Evolutionary conservation across 1,140 invertebrate genomes (phyloP), one percentile per base, ranked within the genome.

Genomic region (Delia radicum): DNA sequence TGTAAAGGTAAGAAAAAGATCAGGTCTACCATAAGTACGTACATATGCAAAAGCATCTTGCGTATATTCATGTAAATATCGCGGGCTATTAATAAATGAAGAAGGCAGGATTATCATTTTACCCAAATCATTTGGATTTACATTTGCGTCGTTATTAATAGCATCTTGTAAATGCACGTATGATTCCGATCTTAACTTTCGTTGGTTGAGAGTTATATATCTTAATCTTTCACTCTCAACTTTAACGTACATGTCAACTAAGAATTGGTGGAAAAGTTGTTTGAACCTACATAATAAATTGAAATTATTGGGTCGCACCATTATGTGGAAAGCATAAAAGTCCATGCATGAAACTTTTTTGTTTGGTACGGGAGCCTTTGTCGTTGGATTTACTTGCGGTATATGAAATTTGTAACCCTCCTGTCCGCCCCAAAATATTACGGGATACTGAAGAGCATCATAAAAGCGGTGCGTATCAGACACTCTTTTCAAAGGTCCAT

Each of bases 41-140:
- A 87, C 85, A 78, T 85, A 86, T n/a, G 80, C 79, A 81, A 87
- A 83, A 26, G 82, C 86, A 81, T 88, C 86, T 80, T 88, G 84
- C 75, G 80, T 80, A 72, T 86, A 82, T 82, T 88, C 83, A 72
- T 87, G 84, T 84, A 88, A 86, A 77, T 87, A 82, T n/a, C 85
- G 78, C n/a, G 87, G 85, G 74, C 81, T 80, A 62, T 87, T 86
- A 71, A 81, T 85, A 79, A 83, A 87, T 69, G 83, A 81, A 27
- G 88, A 85, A 48, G 88, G 88, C 33, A 90, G 63, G 76, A 78
- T 29, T 83, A 75, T 78, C 81, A 80, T 75, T 80, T 85, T 79
- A 46, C 55, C 76, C 65, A 78, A 55, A 77, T 75, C 76, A 3
- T 67, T 18, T 27, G 69, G 46, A 48, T 48, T 48, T 18, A 48